Evolutionary conservation across 1,140 invertebrate species (phyloP).

Genomic region (Heliothis subflexa): DNA sequence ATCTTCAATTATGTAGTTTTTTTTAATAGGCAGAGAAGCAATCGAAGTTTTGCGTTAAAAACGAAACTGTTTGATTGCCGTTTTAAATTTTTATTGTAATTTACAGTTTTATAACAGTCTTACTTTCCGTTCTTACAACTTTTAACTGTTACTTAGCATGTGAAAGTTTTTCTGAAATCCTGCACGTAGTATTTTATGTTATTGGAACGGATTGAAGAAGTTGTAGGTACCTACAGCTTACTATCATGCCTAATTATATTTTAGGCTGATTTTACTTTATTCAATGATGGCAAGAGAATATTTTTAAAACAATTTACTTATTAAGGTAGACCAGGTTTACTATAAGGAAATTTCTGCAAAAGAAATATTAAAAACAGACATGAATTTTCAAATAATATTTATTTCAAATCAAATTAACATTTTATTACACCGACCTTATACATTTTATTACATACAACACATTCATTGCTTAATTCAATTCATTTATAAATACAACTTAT

Average conservation of each 20-base stretch:
- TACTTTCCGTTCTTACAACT: too few species aligned
- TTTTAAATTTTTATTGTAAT: neutral
- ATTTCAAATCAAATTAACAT: slow-evolving; percentile 63
- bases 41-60: neutral
- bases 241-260: too few species aligned
- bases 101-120: neutral
- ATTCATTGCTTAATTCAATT: slow-evolving; percentile 56
- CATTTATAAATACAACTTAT: slow-evolving; percentile 43
- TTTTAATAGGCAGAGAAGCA: too few species aligned
- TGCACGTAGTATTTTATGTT: neutral
- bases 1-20: too few species aligned
- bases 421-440: slow-evolving; percentile 59
- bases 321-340: too few species aligned
- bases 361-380: neutral
- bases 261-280: too few species aligned
- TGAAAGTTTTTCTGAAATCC: neutral
- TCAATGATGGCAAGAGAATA: too few species aligned
- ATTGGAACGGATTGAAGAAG: too few species aligned
- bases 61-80: neutral
- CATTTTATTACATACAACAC: slow-evolving; percentile 58
- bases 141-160: neutral
- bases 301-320: too few species aligned
- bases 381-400: slow-evolving; percentile 59
- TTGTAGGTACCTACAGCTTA: too few species aligned
- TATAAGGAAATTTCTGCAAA: too few species aligned